A percentile compares a stretch with the other conserved stretches of the same genome.
These are phyloP conservation scores for Diachasmimorpha longicaudata DNA, from an alignment of 1,140 invertebrate species.

Conservation along the genomic window DNA sequence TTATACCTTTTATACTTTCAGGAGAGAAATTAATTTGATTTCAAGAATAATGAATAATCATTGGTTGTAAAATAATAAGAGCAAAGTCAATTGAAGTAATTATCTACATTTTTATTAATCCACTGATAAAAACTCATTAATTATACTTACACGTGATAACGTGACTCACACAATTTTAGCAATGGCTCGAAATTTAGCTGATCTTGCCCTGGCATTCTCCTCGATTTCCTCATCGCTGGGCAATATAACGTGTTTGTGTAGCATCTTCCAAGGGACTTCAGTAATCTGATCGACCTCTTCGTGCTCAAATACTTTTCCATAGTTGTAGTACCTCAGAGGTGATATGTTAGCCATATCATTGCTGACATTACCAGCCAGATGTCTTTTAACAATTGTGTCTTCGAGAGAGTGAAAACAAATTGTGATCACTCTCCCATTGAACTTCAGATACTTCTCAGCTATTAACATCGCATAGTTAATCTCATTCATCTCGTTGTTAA, in stretches of 20 bases:
- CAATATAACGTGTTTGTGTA: constrained; percentile 82
- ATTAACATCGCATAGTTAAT: constrained; percentile 87
- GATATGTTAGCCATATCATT: constrained; percentile 71
- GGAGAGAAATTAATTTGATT: no score
- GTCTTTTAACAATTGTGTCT: constrained; percentile 93
- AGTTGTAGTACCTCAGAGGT: constrained; percentile 71
- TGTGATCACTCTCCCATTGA: constrained; percentile 78
- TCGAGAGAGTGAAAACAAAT: constrained; percentile 94
- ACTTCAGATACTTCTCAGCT: constrained; percentile 78
- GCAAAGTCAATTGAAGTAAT: constrained; percentile 17
- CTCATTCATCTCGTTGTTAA: constrained; percentile 97
- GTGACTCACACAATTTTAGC: constrained; percentile 68
- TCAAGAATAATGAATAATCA: no score
- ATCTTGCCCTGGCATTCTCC: constrained; percentile 82
- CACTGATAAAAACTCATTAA: constrained; percentile 19
- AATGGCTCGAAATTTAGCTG: constrained; percentile 87
- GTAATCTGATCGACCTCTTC: constrained; percentile 69
- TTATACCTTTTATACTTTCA: no score
- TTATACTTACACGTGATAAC: neutral
- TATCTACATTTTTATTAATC: neutral
- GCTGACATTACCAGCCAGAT: constrained; percentile 79
- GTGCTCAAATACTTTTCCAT: constrained; percentile 63
- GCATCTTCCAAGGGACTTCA: constrained; percentile 74
- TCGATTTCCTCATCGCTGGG: constrained; percentile 78
- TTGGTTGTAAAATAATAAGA: no score